phyloP scores from a whole-genome alignment of 2,888 invertebrate genomes.

The Andrena bucephala region DNA sequence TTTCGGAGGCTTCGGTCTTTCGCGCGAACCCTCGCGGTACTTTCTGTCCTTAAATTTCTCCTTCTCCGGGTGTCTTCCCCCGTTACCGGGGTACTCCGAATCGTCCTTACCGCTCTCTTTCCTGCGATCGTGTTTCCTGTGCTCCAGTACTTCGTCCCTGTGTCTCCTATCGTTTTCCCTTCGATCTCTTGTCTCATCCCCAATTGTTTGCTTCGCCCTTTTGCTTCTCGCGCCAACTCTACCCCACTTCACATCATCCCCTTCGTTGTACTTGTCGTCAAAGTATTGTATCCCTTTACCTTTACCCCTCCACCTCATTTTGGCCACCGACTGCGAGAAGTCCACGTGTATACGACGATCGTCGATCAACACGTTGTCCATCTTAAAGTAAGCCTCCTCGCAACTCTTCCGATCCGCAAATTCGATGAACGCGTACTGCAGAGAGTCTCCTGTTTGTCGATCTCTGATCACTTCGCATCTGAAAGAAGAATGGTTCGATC shows the following conservation, averaged over 20 bases:
- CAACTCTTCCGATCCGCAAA: constrained; percentile 96
- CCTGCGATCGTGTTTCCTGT: constrained; percentile 62
- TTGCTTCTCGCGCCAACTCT: constrained; percentile 15
- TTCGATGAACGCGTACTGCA: constrained; percentile 99
- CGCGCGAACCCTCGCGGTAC: constrained; percentile 50
- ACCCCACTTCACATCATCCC: not conserved
- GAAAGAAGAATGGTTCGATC: constrained; percentile 36
- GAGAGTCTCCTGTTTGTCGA: constrained; percentile 95
- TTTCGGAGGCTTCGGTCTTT: constrained; percentile 53
- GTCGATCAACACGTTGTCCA: constrained; percentile 99
- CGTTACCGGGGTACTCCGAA: constrained; percentile 53
- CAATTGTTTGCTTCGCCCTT: constrained; percentile 7
- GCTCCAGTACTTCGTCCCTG: constrained; percentile 41
- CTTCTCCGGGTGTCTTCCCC: constrained; percentile 52
- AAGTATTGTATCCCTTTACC: constrained; percentile 89
- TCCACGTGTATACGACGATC: constrained; percentile 99
- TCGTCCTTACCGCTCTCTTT: constrained; percentile 55
- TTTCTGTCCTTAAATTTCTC: constrained; percentile 51
- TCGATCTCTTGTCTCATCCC: constrained; percentile 40
- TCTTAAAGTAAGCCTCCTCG: constrained; percentile 99
- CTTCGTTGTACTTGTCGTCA: constrained; percentile 48
- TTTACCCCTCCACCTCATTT: constrained; percentile 96
- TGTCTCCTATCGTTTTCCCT: constrained; percentile 34
- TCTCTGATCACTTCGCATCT: constrained; percentile 99
- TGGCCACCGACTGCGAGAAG: constrained; percentile 99